phyloP scores from a whole-genome alignment of 2,888 invertebrate genomes.

The Lasioglossum pauxillum region DNA sequence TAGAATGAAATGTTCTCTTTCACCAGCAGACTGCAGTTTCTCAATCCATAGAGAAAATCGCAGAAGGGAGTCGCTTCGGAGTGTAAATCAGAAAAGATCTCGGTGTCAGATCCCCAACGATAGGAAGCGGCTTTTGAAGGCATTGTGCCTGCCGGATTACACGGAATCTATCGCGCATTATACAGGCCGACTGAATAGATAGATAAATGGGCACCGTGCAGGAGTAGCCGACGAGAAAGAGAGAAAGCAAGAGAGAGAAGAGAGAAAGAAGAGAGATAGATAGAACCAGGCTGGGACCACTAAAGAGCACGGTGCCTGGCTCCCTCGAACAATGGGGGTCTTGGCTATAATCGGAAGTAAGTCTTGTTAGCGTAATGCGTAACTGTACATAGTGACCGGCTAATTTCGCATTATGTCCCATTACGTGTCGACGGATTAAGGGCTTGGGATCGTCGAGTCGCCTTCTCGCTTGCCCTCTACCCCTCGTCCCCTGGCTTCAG shows the following conservation, averaged over 20 bases:
- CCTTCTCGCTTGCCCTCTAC: not conserved
- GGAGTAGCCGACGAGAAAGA: conserved; percentile 65
- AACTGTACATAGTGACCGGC: conserved; percentile 80
- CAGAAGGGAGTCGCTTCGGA: not conserved
- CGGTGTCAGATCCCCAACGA: conserved; percentile 55
- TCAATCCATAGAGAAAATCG: not conserved
- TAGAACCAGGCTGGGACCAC: conserved; percentile 56
- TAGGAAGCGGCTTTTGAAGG: conserved; percentile 54
- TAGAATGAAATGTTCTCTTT: not conserved
- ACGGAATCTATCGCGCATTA: conserved; percentile 79
- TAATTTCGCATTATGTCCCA: conserved; percentile 78
- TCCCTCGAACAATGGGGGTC: conserved; percentile 77
- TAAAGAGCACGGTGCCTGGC: conserved; percentile 74
- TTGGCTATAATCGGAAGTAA: conserved; percentile 81
- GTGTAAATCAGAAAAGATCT: conserved; percentile 57
- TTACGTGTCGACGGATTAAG: conserved; percentile 71
- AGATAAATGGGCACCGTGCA: conserved; percentile 78
- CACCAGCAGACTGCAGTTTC: not conserved
- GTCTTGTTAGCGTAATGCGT: conserved; percentile 82
- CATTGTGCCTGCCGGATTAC: conserved; percentile 74
- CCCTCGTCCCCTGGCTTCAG: not conserved
- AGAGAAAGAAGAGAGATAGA: not conserved
- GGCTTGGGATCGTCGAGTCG: conserved; percentile 40
- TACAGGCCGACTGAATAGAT: conserved; percentile 78
- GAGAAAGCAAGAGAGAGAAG: not conserved